These are phyloP conservation scores for Pristionchus pacificus DNA, from an alignment of 1,140 invertebrate species.

Conservation along the genomic window DNA sequence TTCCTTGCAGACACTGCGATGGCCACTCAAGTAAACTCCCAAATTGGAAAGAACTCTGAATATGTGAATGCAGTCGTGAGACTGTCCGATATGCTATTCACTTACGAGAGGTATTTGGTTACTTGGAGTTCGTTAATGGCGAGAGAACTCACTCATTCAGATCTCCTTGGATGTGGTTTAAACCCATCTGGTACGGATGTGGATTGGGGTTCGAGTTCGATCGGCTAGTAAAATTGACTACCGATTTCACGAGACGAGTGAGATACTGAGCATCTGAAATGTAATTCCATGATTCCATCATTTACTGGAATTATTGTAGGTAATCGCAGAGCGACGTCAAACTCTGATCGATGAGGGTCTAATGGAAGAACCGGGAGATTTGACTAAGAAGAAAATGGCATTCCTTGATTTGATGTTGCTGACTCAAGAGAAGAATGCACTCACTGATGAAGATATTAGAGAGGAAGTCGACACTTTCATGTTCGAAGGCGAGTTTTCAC, in stretches of 20 bases:
- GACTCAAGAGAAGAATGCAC: conserved; percentile 69
- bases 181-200: conserved; percentile 74
- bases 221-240: conserved; percentile 67
- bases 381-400: conserved; percentile 76
- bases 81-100: neutral
- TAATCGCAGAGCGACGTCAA: neutral
- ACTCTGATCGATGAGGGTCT: neutral
- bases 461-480: conserved; percentile 76
- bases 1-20: neutral
- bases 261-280: neutral
- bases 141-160: conserved; percentile 44
- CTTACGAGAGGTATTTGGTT: conserved; percentile 4
- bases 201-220: conserved; percentile 71
- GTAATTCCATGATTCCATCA: too few species aligned
- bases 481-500: conserved; percentile 64
- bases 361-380: neutral
- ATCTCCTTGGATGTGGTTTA: conserved; percentile 77
- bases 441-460: conserved; percentile 62
- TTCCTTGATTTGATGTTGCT: conserved; percentile 86
- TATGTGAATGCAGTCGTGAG: neutral
- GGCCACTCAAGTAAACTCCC: neutral
- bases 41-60: neutral
- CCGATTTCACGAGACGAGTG: conserved; percentile 31
- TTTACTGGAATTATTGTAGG: neutral
- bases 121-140: conserved; percentile 64